Evolutionary conservation across 2,797 vertebrate genomes (phyloP).

Genomic region (Phylloscopus collybita): DNA sequence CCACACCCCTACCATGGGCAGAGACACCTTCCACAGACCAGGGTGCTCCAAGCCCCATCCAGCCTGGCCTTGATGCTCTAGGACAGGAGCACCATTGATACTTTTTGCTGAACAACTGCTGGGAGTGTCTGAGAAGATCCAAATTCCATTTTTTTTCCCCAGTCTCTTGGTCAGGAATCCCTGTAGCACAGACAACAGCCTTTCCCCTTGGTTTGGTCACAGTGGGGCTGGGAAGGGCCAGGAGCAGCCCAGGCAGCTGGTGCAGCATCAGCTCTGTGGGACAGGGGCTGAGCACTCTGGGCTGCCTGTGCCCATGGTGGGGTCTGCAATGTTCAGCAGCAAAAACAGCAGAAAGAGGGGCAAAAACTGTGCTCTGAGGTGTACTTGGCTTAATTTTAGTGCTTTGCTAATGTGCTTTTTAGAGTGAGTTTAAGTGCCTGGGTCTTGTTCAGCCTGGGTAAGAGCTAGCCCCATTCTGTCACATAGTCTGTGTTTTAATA

Average conservation of each 20-base stretch:
- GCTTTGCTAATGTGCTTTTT: neutral
- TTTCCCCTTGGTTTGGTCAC: rapidly evolving
- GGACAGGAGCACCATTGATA: rapidly evolving
- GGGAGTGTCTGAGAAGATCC: neutral
- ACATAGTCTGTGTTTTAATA: slow-evolving; percentile 26
- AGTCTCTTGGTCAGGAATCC: rapidly evolving
- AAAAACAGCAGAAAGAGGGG: neutral
- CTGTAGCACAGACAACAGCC: neutral
- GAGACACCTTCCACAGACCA: neutral
- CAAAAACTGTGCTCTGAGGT: neutral
- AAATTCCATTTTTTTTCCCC: rapidly evolving
- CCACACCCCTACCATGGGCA: rapidly evolving
- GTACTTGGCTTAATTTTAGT: neutral
- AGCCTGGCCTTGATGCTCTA: rapidly evolving
- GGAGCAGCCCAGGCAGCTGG: neutral
- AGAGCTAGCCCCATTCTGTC: slow-evolving; percentile 53
- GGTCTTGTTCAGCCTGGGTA: neutral
- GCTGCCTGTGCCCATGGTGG: rapidly evolving
- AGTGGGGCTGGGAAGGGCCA: neutral
- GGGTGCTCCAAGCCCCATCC: neutral
- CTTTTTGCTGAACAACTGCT: neutral
- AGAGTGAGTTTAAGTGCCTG: neutral
- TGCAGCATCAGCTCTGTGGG: neutral
- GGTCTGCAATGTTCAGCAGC: rapidly evolving
- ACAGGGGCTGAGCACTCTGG: neutral